These are phyloP conservation scores for Stichopus horrens DNA, from an alignment of 53 echinoderm and acorn worm genomes.

Conservation along the genomic window DNA sequence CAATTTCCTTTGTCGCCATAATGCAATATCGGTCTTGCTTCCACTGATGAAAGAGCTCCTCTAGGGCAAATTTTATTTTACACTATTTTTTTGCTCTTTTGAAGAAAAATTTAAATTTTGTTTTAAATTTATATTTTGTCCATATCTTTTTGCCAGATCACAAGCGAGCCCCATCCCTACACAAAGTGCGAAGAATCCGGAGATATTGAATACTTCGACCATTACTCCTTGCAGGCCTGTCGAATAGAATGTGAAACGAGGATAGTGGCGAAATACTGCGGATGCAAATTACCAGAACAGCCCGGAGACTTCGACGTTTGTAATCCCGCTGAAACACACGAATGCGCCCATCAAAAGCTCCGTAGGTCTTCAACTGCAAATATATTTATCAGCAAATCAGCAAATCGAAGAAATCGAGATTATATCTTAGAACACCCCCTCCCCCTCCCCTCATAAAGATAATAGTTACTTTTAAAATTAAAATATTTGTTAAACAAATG, in stretches of 20 bases:
- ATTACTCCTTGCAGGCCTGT: constrained; percentile 87
- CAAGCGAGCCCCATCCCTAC: constrained; percentile 68
- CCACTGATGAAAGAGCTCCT: too few species aligned
- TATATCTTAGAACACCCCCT: not conserved
- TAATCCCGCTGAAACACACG: constrained; percentile 73
- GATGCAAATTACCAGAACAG: constrained; percentile 83
- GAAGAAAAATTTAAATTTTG: too few species aligned
- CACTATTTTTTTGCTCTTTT: too few species aligned
- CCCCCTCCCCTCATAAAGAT: not conserved
- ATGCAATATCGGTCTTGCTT: too few species aligned
- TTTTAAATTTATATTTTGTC: too few species aligned
- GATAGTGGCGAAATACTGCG: constrained; percentile 64
- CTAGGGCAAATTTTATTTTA: too few species aligned
- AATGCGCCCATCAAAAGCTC: constrained; percentile 73
- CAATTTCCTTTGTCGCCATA: too few species aligned
- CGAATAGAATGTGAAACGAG: constrained; percentile 93
- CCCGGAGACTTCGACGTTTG: constrained; percentile 72
- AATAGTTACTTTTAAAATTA: too few species aligned
- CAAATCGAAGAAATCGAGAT: not conserved
- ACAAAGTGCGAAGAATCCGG: constrained; percentile 56
- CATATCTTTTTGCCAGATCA: constrained; percentile 61
- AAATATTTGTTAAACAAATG: too few species aligned
- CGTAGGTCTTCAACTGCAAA: constrained; percentile 48
- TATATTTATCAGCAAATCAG: not conserved
- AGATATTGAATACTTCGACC: constrained; percentile 61